Evolutionary conservation across 2,797 vertebrate genomes (phyloP).

Genomic region (Mormyrops boulengeri): DNA sequence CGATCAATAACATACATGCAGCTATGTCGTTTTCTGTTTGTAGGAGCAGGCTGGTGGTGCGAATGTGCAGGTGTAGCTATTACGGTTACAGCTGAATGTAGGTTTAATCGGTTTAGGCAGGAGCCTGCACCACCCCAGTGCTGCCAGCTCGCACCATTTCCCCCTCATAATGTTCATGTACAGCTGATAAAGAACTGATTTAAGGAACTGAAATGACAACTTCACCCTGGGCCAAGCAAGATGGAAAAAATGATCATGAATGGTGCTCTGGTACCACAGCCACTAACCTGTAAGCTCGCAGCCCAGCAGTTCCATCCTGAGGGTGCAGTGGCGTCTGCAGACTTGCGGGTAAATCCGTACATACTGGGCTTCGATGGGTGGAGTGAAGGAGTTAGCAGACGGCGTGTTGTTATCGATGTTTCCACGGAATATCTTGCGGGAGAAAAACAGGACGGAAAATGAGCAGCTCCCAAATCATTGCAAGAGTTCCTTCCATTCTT

Average conservation of each 20-base stretch:
- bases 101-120: background rate
- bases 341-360: constrained; percentile 93
- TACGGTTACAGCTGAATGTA: background rate
- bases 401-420: constrained; percentile 96
- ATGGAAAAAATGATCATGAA: background rate
- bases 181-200: background rate
- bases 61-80: background rate
- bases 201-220: background rate
- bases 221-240: background rate
- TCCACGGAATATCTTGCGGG: constrained; percentile 80
- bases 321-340: constrained; percentile 90
- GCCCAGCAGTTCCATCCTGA: constrained; percentile 94
- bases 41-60: background rate
- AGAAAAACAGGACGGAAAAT: background rate
- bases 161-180: background rate
- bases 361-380: constrained; percentile 89
- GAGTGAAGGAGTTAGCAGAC: constrained; percentile 92
- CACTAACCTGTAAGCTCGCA: constrained; percentile 86
- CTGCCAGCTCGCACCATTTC: no score
- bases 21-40: background rate
- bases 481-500: background rate
- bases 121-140: background rate
- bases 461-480: background rate
- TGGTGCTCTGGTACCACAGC: background rate
- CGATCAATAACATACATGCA: no score